phyloP scores from a whole-genome alignment of 2,113 vertebrate species.

The Tyto alba region DNA sequence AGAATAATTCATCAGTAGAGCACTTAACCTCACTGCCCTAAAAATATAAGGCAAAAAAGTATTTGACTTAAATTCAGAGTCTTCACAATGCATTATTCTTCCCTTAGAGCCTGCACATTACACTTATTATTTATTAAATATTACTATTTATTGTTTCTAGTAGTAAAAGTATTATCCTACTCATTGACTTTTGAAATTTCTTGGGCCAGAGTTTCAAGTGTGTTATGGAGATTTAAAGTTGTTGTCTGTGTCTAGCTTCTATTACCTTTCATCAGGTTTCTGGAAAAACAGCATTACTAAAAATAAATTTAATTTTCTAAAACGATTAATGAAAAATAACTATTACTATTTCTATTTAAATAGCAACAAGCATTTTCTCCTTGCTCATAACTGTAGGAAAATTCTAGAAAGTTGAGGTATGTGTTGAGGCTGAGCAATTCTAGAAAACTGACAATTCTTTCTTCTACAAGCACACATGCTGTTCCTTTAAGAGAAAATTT shows the following conservation, averaged over 20 bases:
- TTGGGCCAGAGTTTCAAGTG: neutral
- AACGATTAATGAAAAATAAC: neutral
- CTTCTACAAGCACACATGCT: neutral
- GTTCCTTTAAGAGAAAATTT: neutral
- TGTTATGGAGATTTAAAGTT: neutral
- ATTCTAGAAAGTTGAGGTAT: neutral
- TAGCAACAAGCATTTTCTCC: neutral
- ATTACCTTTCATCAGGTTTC: neutral
- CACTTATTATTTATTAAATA: neutral
- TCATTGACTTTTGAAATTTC: neutral
- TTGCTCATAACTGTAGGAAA: neutral
- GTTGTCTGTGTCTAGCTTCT: neutral
- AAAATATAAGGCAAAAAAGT: neutral
- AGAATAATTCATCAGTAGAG: constrained; percentile 13
- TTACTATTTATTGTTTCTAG: neutral
- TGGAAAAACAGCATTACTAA: neutral
- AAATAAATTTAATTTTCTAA: neutral
- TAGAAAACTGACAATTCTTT: neutral
- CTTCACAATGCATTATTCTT: neutral
- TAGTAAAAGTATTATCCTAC: neutral
- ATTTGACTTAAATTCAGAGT: neutral
- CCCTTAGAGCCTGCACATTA: neutral
- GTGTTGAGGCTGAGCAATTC: neutral
- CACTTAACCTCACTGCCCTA: neutral
- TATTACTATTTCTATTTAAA: neutral